phyloP scores from a whole-genome alignment of 2,888 invertebrate species.

The Osmoderma eremita region DNA sequence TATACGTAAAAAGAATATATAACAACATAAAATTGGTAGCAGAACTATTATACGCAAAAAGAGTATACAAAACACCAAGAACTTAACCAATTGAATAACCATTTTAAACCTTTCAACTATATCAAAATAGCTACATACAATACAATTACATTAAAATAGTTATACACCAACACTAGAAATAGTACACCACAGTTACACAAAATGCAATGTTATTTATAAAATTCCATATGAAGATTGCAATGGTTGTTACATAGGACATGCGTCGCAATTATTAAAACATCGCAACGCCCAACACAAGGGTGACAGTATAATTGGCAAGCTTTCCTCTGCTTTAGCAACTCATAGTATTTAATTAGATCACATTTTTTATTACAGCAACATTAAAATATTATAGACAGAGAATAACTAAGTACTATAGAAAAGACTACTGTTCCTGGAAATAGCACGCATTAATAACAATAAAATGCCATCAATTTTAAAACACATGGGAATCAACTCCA shows the following conservation, averaged over 20 bases:
- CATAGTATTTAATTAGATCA: too few relatives aligned
- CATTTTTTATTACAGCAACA: too few relatives aligned
- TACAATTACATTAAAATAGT: background rate
- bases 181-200: background rate
- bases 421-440: too few relatives aligned
- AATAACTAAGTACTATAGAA: too few relatives aligned
- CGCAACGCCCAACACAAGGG: conserved; percentile 8
- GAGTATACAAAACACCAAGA: too few relatives aligned
- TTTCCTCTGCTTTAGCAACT: background rate
- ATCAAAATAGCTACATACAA: background rate
- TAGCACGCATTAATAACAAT: too few relatives aligned
- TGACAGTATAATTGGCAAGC: background rate
- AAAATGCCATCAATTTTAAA: too few relatives aligned
- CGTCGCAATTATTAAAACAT: conserved; percentile 4
- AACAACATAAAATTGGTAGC: too few relatives aligned
- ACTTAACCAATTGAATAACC: background rate
- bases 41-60: too few relatives aligned
- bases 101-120: background rate
- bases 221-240: conserved; percentile 1
- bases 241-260: conserved; percentile 4
- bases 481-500: too few relatives aligned
- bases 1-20: too few relatives aligned
- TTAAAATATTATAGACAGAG: too few relatives aligned
- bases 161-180: background rate
- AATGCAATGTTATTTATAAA: conserved; percentile 2